These are phyloP conservation scores for Caenorhabditis sp. DNA, from an alignment of 2,888 invertebrate species.

Conservation along the genomic window DNA sequence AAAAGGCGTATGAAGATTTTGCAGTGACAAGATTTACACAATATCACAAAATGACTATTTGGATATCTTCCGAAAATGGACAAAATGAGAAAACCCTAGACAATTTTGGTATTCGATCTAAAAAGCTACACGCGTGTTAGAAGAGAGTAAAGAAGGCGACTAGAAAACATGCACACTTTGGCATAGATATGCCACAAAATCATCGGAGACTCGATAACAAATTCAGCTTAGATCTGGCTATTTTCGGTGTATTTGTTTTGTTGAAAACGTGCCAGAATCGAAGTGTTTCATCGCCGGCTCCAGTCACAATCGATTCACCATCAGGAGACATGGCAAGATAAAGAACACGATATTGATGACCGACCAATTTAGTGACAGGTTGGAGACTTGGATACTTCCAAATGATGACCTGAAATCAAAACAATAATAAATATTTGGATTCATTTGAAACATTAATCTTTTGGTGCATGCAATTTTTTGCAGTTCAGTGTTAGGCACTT, in stretches of 20 bases:
- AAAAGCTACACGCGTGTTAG: not conserved
- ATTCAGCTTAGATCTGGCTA: conserved; percentile 51
- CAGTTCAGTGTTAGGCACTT: not conserved
- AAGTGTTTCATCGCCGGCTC: conserved; percentile 96
- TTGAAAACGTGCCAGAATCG: conserved; percentile 99
- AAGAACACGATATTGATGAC: conserved; percentile 92
- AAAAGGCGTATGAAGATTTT: too few relatives aligned
- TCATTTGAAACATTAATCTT: not conserved
- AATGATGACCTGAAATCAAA: conserved; percentile 84
- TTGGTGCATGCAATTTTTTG: not conserved
- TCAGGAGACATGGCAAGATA: conserved; percentile 96
- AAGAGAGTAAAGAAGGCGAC: not conserved
- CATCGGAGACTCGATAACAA: conserved; percentile 53
- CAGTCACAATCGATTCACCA: conserved; percentile 97
- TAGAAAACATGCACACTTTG: too few relatives aligned
- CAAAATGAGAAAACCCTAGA: not conserved
- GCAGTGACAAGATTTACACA: not conserved
- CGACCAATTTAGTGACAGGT: conserved; percentile 94
- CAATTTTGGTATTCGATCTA: not conserved
- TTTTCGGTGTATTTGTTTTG: conserved; percentile 75
- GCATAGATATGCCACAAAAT: not conserved
- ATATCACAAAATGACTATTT: not conserved
- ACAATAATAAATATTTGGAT: conserved; percentile 9
- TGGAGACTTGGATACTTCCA: conserved; percentile 98
- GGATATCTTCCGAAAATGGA: not conserved